These are phyloP conservation scores for Drosophila austrosaltans DNA, from an alignment of 2,888 invertebrate genomes.

Conservation along the genomic window DNA sequence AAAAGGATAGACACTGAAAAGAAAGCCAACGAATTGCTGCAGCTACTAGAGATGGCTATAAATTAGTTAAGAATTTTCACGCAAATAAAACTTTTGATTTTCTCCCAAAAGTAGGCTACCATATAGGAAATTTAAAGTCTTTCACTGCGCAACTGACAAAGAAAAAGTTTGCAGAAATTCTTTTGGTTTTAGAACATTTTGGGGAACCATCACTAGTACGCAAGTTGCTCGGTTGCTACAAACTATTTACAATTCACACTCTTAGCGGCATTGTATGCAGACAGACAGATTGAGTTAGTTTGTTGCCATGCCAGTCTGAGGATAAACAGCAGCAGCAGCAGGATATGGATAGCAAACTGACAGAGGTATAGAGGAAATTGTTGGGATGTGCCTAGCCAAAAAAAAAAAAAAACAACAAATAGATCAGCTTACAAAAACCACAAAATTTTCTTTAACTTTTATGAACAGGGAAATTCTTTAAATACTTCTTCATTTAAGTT, in stretches of 20 bases:
- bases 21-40: no score
- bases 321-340: constrained; percentile 7
- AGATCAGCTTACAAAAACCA: constrained; percentile 9
- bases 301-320: constrained; percentile 33
- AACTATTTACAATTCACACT: constrained; percentile 67
- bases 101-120: constrained; percentile 1
- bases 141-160: not conserved
- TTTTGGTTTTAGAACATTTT: constrained; percentile 4
- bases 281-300: constrained; percentile 61
- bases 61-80: constrained; percentile 10
- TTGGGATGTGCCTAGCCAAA: constrained; percentile 4
- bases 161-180: not conserved
- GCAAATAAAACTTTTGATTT: constrained; percentile 6
- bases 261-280: constrained; percentile 47
- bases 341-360: constrained; percentile 30
- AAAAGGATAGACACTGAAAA: not conserved
- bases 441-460: constrained; percentile 12
- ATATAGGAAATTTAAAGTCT: not conserved
- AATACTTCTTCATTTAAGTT: not conserved
- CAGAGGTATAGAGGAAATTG: not conserved
- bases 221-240: constrained; percentile 31
- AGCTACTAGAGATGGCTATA: constrained; percentile 24
- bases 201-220: constrained; percentile 35
- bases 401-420: not conserved
- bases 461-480: not conserved